Evolutionary conservation across 1,140 invertebrate genomes (phyloP), one percentile per base, ranked within the genome.

Genomic region (Drosophila pseudoobscura): DNA sequence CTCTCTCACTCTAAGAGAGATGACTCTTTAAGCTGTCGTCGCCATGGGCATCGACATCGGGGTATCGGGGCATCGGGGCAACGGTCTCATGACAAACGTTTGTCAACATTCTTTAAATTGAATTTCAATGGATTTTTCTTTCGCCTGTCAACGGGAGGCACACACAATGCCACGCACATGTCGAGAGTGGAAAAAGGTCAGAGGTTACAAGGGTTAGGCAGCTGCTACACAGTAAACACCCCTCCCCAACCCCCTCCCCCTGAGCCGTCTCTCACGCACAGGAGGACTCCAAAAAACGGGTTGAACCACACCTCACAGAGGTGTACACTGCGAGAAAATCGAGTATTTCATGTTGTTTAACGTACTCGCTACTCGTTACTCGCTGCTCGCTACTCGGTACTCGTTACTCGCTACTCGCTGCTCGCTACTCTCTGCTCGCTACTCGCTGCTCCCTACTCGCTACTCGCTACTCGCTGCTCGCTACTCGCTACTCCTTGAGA

Each of bases 61-160:
- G n/a, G 24, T 24, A 26, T 26, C 24, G 24, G 24, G 24, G 64
- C 35, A 41, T 53, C 24, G 24, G 24, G 24, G 64, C 35, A 41
- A 46, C 68, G 26, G 53, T 71, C 50, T 65, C 60, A 62, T 76
- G 74, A 76, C 74, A 76, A 76, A 76, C 73, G 73, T 76, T 76
- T 76, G 73, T 77, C 74, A 76, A 76, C 73, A 76, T 57, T 76
- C 58, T 69, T 77, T 62, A 77, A 77, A 77, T 77, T 76, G 74
- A 76, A 76, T 76, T 76, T 76, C 74, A 76, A 76, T 76, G 74
- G 74, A 76, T 76, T 76, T 76, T 75, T 72, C 72, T 52, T 75
- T 75, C 53, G 73, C 74, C 50, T 75, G 74, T 76, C 55, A 76
- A 65, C 66, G 59, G 17, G 50, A 70, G 22, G 35, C 64, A 76